These are phyloP conservation scores for Nansenia antarctica DNA, from an alignment of 2,113 vertebrate genomes.

Conservation along the genomic window DNA sequence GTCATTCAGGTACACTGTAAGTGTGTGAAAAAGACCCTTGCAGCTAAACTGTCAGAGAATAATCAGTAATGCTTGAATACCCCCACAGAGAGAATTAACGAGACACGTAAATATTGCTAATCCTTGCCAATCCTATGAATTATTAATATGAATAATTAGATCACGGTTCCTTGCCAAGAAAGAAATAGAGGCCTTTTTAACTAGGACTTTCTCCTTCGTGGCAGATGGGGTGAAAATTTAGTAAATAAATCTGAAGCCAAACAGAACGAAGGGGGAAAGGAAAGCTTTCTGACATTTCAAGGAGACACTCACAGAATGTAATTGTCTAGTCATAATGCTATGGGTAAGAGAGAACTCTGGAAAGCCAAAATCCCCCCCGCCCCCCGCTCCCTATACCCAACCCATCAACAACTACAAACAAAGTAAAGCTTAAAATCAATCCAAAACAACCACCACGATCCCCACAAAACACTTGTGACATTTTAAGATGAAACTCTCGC, in stretches of 20 bases:
- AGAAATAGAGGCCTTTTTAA: not conserved
- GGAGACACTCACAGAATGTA: not conserved
- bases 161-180: not conserved
- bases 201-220: not conserved
- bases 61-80: not conserved
- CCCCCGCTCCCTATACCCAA: not conserved
- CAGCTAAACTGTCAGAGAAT: not conserved
- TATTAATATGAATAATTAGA: not conserved
- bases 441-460: not conserved
- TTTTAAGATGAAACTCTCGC: not conserved
- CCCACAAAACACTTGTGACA: not conserved
- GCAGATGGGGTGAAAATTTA: not conserved
- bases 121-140: not conserved
- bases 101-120: not conserved
- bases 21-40: slow-evolving; percentile 23
- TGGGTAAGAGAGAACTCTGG: not conserved
- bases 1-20: not conserved
- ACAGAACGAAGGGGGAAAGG: not conserved
- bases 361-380: not conserved
- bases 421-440: not conserved
- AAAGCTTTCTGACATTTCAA: not conserved
- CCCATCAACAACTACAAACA: not conserved
- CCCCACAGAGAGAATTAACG: not conserved
- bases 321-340: not conserved
- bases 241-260: not conserved